Percentiles rank a stretch among this genome's conserved stretches.
phyloP scores from a whole-genome alignment of 1,140 invertebrate genomes.

The Caerostris extrusa region DNA sequence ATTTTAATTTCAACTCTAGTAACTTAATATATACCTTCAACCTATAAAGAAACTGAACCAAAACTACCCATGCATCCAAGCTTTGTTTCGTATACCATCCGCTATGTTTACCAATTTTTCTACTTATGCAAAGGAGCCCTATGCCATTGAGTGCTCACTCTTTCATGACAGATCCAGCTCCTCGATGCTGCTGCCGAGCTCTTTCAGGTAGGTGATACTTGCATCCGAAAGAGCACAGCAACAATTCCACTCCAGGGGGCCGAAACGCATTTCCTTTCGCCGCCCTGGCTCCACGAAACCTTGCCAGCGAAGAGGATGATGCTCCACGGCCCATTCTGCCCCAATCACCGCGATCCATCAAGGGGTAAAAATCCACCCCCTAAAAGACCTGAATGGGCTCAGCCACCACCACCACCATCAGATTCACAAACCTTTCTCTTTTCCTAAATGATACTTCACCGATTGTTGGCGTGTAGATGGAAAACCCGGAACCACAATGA shows the following conservation, averaged over 20 bases:
- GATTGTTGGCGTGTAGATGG: slow-evolving; percentile 48
- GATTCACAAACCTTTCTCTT: slow-evolving; percentile 47
- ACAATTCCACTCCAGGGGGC: background rate
- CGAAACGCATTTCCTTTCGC: background rate
- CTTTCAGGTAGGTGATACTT: background rate
- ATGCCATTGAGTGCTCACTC: background rate
- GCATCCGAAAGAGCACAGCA: background rate
- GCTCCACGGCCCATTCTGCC: background rate
- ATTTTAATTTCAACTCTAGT: too few species aligned
- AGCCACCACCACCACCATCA: slow-evolving; percentile 14
- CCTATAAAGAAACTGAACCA: background rate
- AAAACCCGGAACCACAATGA: slow-evolving; percentile 59
- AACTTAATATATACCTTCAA: too few species aligned
- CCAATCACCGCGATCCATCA: slow-evolving; percentile 19
- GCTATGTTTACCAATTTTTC: too few species aligned
- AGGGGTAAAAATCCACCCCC: background rate
- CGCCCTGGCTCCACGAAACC: background rate
- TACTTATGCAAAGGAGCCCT: background rate
- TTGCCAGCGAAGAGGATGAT: background rate
- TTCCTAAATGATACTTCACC: slow-evolving; percentile 34
- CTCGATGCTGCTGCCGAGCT: background rate
- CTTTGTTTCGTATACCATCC: background rate
- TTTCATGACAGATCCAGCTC: background rate
- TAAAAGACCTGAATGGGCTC: background rate
- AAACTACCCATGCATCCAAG: background rate